Evolutionary conservation across 1,140 invertebrate species (phyloP), one percentile per base, ranked within the genome.

Genomic region (Leptinotarsa texana): DNA sequence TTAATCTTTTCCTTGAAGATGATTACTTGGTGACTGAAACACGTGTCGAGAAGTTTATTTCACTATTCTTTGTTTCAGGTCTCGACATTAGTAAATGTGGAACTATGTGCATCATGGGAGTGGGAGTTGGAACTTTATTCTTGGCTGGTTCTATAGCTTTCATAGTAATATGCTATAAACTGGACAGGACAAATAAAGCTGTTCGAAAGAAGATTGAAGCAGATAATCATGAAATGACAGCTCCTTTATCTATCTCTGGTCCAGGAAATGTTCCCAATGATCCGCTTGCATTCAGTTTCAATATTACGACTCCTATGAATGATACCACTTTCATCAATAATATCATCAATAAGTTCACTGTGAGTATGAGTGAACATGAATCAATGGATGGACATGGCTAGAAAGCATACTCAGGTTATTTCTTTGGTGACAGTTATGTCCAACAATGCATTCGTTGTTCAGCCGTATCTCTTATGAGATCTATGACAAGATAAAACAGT

Each of bases 231-330:
- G 82, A 83, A 62, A 74, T 81, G 18, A 79, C 79, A 13, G 80
- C 78, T 22, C 81, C 81, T 13, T 69, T 83, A 24, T 83, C 82
- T 13, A 80, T 84, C 69, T 83, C 82, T 63, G 77, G 79, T 22
- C 4, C 48, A 15, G 68, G 82, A 70, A 75, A 77, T 18, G 66
- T 78, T 8, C 74, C 68, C 17, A 77, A 74, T 48, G 82, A 84
- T 22, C 81, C 80, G 1, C 63, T 85, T 17, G 75, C 79, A 11
- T 78, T 84, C 15, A 84, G 83, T 75, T 85, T 85, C 68, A 77
- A 84, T 65, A 83, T 84, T 79, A 80, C 78, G 1, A 81, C 78
- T 4, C 69, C 63, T 22, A 27, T 78, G 13, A 74, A 73, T 33
- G 73, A 75, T 42, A 75, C 61, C 2, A 74, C 69, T 13, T 67